Percentiles rank a stretch among this genome's conserved stretches.
Evolutionary conservation across 2,888 invertebrate species (phyloP).

Genomic region (Eupithecia dodoneata): DNA sequence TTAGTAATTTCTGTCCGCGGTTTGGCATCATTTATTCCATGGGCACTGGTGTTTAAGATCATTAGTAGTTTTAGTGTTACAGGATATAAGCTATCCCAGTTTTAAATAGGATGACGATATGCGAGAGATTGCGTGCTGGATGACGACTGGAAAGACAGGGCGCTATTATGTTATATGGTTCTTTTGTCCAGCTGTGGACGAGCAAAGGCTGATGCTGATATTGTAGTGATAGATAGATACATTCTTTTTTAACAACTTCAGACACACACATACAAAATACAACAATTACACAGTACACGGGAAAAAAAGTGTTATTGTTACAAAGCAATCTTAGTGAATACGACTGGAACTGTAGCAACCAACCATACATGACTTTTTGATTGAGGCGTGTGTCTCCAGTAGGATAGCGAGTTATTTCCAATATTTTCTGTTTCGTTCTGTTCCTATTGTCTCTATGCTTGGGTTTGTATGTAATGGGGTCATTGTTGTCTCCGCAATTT

Average conservation of each 20-base stretch:
- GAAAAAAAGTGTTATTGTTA: too few species aligned
- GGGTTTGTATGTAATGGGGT: neutral
- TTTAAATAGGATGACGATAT: neutral
- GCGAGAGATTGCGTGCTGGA: neutral
- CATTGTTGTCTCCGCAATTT: neutral
- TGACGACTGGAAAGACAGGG: neutral
- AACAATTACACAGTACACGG: too few species aligned
- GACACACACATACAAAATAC: too few species aligned
- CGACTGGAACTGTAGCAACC: neutral
- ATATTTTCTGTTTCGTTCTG: neutral
- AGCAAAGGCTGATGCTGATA: neutral
- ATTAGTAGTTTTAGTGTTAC: neutral
- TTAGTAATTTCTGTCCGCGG: neutral
- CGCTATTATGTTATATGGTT: neutral
- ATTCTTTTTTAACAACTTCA: too few species aligned
- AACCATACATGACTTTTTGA: neutral
- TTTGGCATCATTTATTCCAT: neutral
- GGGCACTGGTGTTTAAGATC: too few species aligned
- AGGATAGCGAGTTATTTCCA: neutral
- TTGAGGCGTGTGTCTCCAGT: neutral
- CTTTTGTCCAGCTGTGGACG: neutral
- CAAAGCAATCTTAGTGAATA: neutral
- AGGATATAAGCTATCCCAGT: too few species aligned
- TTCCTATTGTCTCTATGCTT: neutral
- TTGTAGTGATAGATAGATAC: too few species aligned